Percentiles rank a stretch among this genome's conserved stretches.
Evolutionary conservation across 2,797 vertebrate genomes (phyloP).

Genomic region (Mastacembelus armatus): DNA sequence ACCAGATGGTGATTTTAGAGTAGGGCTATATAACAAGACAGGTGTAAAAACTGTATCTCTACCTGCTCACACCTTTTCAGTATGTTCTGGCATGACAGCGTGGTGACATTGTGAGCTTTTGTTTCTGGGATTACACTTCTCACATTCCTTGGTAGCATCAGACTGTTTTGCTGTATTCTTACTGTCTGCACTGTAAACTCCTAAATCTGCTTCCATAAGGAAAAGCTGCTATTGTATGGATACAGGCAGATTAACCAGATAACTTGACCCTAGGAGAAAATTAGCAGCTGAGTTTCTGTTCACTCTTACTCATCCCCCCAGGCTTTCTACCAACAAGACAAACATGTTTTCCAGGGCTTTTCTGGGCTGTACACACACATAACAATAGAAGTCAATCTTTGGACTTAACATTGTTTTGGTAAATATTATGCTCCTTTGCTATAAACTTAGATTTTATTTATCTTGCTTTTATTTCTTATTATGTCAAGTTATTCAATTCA

Average conservation of each 20-base stretch:
- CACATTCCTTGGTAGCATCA: conserved; percentile 46
- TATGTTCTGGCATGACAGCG: not conserved
- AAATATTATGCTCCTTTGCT: too few relatives aligned
- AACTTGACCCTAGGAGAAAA: too few relatives aligned
- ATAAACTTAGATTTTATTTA: too few relatives aligned
- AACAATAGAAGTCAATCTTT: too few relatives aligned
- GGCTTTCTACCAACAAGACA: too few relatives aligned
- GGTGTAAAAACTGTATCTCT: not conserved
- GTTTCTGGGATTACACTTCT: conserved; percentile 44
- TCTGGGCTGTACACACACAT: too few relatives aligned
- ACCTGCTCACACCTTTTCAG: not conserved
- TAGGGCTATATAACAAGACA: not conserved
- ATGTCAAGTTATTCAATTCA: too few relatives aligned
- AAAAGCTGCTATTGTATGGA: conserved; percentile 24
- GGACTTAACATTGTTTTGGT: too few relatives aligned
- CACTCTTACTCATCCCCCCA: too few relatives aligned
- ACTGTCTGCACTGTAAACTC: conserved; percentile 27
- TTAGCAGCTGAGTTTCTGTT: not conserved
- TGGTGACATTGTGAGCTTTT: conserved; percentile 21
- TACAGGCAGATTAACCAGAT: not conserved
- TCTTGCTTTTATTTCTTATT: too few relatives aligned
- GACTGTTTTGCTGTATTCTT: conserved; percentile 28
- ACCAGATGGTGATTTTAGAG: not conserved
- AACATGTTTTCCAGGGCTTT: too few relatives aligned
- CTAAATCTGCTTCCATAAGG: conserved; percentile 11